Percentiles rank a stretch among this genome's conserved stretches.
Conservation (phyloP, 2,888 invertebrate species). For the Brachycybe producta region DNA sequence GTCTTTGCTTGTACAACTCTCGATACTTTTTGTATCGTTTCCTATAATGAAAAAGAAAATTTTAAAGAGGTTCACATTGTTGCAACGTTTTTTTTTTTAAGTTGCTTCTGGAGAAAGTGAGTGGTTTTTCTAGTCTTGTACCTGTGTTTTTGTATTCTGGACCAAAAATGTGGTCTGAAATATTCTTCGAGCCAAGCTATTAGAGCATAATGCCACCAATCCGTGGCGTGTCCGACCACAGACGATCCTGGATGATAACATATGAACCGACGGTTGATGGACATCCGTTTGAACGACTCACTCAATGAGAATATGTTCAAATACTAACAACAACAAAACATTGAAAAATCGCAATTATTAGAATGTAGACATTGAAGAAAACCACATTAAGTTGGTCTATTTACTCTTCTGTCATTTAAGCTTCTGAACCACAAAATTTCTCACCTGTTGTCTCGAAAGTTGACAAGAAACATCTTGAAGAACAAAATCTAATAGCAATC, state of each 20-base stretch:
- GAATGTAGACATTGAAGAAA: too few species aligned
- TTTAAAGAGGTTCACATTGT: not conserved
- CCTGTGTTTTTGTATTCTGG: conserved; percentile 52
- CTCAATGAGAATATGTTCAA: conserved; percentile 40
- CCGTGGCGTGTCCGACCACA: conserved; percentile 44
- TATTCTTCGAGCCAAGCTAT: conserved; percentile 55
- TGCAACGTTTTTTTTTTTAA: not conserved
- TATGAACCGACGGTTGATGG: conserved; percentile 52
- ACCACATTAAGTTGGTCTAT: too few species aligned
- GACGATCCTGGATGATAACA: conserved; percentile 48
- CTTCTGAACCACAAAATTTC: not conserved
- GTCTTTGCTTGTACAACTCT: conserved; percentile 52
- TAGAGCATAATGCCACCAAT: conserved; percentile 67
- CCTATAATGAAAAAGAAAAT: conserved; percentile 26
- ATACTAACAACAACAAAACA: conserved; percentile 47
- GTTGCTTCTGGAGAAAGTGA: too few species aligned
- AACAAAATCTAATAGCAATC: conserved; percentile 32
- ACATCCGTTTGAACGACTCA: conserved; percentile 43
- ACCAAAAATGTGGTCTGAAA: conserved; percentile 61
- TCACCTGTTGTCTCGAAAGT: conserved; percentile 48
- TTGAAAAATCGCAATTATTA: too few species aligned
- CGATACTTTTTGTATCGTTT: conserved; percentile 55
- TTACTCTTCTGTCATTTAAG: too few species aligned
- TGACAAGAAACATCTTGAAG: conserved; percentile 54
- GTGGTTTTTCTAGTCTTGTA: conserved; percentile 25